Evolutionary conservation across 2,797 vertebrate genomes (phyloP).

Genomic region (Xiphophorus birchmanni): DNA sequence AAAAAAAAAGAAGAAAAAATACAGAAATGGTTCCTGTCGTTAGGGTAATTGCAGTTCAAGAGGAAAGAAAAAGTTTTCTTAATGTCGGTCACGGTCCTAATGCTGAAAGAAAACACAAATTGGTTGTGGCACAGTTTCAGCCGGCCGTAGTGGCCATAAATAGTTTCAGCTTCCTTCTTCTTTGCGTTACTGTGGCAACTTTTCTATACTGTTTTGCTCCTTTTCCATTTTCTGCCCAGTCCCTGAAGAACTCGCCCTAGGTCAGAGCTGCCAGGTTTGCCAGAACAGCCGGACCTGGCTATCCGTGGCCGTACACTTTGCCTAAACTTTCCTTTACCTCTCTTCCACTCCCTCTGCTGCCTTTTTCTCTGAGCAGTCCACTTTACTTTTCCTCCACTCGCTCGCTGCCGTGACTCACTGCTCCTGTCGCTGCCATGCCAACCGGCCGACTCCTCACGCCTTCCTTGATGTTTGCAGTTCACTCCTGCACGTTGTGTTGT

Average conservation of each 20-base stretch:
- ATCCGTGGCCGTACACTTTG: constrained; percentile 55
- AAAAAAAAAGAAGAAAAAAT: neutral
- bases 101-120: constrained; percentile 18
- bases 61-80: constrained; percentile 6
- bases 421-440: constrained; percentile 74
- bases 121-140: constrained; percentile 21
- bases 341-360: constrained; percentile 32
- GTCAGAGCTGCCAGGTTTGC: constrained; percentile 56
- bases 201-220: constrained; percentile 51
- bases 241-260: constrained; percentile 57
- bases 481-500: constrained; percentile 44
- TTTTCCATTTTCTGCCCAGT: constrained; percentile 66
- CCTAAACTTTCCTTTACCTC: constrained; percentile 45
- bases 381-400: constrained; percentile 77
- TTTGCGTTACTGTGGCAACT: constrained; percentile 60
- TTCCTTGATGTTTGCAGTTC: constrained; percentile 69
- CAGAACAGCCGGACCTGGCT: constrained; percentile 64
- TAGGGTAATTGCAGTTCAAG: neutral
- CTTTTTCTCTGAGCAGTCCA: constrained; percentile 41
- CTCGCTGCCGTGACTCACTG: constrained; percentile 77
- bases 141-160: constrained; percentile 21
- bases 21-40: constrained; percentile 10
- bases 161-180: constrained; percentile 48
- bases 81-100: neutral
- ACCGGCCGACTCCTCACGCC: constrained; percentile 70